Percentiles rank a stretch among this genome's conserved stretches.
phyloP scores from a whole-genome alignment of 2,113 vertebrate species.

The Phalacrocorax pelagicus region DNA sequence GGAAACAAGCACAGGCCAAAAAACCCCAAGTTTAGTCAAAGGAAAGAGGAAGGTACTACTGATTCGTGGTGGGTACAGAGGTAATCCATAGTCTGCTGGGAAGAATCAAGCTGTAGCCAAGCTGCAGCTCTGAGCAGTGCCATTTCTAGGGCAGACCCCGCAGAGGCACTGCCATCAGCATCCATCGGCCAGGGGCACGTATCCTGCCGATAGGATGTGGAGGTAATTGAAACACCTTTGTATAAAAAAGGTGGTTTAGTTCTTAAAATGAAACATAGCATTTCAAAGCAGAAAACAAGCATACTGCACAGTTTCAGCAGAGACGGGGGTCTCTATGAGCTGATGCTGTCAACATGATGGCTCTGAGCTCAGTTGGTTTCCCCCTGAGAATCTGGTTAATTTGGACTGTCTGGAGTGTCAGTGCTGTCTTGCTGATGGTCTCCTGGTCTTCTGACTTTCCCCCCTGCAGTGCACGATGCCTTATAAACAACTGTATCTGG shows the following conservation, averaged over 20 bases:
- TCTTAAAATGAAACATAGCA: background rate
- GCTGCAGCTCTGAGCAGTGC: background rate
- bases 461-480: background rate
- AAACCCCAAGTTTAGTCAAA: background rate
- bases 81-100: background rate
- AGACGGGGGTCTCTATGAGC: background rate
- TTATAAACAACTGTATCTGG: background rate
- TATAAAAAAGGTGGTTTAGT: background rate
- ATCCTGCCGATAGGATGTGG: fast-evolving
- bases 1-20: background rate
- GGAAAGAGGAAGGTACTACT: background rate
- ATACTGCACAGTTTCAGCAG: background rate
- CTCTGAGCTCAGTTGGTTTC: background rate
- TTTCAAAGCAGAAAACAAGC: background rate
- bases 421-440: background rate
- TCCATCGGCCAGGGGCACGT: background rate
- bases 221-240: too few species aligned
- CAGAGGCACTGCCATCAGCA: background rate
- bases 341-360: background rate
- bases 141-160: background rate
- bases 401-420: background rate
- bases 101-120: background rate
- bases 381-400: background rate
- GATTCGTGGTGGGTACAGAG: background rate
- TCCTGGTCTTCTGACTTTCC: background rate